Base-by-base conservation (phyloP, 2,797 vertebrate genomes). In the Sebastiscus tertius region DNA sequence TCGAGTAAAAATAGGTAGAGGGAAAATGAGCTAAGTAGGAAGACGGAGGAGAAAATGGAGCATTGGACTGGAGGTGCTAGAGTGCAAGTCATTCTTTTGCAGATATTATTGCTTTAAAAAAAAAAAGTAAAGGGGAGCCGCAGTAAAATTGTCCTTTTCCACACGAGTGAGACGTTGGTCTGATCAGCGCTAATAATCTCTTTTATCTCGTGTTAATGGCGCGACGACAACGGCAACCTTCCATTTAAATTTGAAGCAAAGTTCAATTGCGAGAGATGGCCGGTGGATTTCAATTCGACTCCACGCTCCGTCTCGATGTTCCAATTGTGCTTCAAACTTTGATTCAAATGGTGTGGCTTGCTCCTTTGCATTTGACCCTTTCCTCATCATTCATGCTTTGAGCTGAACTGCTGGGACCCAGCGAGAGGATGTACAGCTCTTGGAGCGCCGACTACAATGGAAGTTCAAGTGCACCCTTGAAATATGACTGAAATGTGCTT, bases 1-100 rank as follows among this genome's bases (percentile, higher is more conserved):
- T 96, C 88, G 94, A 97, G 97, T 97, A 97, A 98, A 98, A 98
- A 97, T 97, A 97, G 97, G 97, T 97, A 49, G 96, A 97, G 60
- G 95, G 96, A 97, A 96, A 97, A 89, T 90, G 91, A 91, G 87
- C 87, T 92, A 91, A 93, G 85, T 87, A 82, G 87, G 83, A 95
- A 95, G 96, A 96, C 75, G 61, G 68, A 67, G 64, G 75, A 52
- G 49, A 68, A 84, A 87, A 88, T 87, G 82, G 96, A 96, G 96
- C 96, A 95, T 94, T 96, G 96, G 90, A 93, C 96, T 96, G 96
- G 94, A 96, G 91, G 93, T 94, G 90, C 82, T 86, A 94, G 95
- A 96, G 96, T 96, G 97, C 97, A 94, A 94, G 93, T 90, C 93
- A 87, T 93, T 91, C 91, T 89, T 93, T 92, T 90, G 85, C 91